Conservation (phyloP, 2,888 invertebrate species). For the Ecdyonurus torrentis region DNA sequence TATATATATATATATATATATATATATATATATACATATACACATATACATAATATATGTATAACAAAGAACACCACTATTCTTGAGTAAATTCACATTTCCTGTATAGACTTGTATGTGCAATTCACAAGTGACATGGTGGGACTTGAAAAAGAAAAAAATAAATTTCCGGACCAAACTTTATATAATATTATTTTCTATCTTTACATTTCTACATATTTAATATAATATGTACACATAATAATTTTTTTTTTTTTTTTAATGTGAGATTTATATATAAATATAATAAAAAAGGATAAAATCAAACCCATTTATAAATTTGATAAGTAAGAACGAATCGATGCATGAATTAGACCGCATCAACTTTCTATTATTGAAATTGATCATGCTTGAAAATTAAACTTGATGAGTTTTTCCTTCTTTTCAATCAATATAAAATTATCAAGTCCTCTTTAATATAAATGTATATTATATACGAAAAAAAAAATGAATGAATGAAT, state of each 20-base stretch:
- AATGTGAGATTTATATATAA: neutral
- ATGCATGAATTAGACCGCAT: neutral
- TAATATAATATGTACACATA: neutral
- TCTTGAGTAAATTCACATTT: neutral
- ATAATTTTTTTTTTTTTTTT: neutral
- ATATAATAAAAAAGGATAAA: neutral
- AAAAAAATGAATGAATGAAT: no score
- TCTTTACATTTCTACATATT: neutral
- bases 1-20: no score
- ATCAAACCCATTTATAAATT: neutral
- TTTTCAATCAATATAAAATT: neutral
- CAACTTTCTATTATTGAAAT: neutral
- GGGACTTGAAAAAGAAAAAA: neutral
- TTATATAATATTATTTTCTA: neutral
- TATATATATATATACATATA: no score
- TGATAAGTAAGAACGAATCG: neutral
- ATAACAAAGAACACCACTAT: no score
- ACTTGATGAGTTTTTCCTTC: neutral
- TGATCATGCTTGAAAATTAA: neutral
- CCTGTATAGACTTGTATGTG: neutral
- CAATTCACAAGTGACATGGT: neutral
- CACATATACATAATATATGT: no score
- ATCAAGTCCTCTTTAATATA: neutral
- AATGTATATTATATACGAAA: no score
- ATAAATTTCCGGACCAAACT: neutral